Percentiles rank a stretch among this genome's conserved stretches.
Conservation (phyloP, 2,113 vertebrate genomes). For the Vidua chalybeata region DNA sequence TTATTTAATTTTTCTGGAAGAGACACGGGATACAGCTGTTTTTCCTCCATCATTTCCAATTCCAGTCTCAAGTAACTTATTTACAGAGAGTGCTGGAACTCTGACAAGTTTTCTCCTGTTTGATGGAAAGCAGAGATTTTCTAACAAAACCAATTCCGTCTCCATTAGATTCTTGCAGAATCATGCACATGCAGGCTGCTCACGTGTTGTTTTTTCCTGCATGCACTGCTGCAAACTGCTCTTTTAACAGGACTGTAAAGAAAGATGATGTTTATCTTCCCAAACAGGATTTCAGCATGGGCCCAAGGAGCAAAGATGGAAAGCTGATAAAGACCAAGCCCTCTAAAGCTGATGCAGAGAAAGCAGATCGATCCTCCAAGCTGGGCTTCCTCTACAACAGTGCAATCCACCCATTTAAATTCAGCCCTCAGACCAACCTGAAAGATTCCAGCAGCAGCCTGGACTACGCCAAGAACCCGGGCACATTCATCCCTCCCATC, state of each 20-base stretch:
- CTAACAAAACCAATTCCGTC: not conserved
- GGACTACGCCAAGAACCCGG: constrained; percentile 42
- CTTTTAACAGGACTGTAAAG: not conserved
- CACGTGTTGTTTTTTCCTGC: not conserved
- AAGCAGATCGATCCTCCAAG: constrained; percentile 26
- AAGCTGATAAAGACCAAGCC: constrained; percentile 65
- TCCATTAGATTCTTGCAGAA: not conserved
- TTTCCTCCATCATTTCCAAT: not conserved
- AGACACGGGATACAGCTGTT: not conserved
- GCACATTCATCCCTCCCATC: constrained; percentile 70
- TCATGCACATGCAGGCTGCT: not conserved
- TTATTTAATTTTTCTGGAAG: not conserved
- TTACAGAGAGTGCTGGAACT: not conserved
- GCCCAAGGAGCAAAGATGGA: constrained; percentile 60
- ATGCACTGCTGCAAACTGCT: not conserved
- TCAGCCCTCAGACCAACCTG: constrained; percentile 43
- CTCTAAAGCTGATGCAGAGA: constrained; percentile 60
- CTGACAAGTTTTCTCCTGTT: not conserved
- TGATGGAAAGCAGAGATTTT: not conserved
- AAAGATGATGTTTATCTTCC: constrained; percentile 24
- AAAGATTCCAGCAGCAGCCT: constrained; percentile 59
- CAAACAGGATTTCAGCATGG: constrained; percentile 65
- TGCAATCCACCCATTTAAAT: constrained; percentile 7
- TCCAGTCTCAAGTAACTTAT: not conserved
- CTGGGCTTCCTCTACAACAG: constrained; percentile 29